Evolutionary conservation across 2,888 invertebrate genomes (phyloP), one percentile per base, ranked within the genome.

Genomic region (Phrixothrix hirtus): DNA sequence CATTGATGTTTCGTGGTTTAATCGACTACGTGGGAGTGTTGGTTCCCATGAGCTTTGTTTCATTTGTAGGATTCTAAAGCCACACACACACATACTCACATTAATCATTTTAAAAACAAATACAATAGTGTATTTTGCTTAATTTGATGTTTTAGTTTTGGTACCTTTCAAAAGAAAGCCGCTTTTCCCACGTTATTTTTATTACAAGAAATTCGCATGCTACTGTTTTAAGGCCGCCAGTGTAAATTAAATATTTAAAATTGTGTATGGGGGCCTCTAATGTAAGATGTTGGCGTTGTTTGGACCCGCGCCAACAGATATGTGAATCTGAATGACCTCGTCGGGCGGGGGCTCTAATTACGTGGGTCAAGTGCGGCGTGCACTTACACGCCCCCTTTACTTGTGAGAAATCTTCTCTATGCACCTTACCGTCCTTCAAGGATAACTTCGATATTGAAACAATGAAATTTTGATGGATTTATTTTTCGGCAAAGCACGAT

Each of bases 331-430:
- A 55, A 54, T 65, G 66, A 68, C 68, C 68, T 65, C 61, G 58
- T 58, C 59, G 63, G 61, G 60, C 53, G 65, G 67, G 63, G 68
- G 71, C 70, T 66, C 71, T 71, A 71, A 71, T 71, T 71, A 71
- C 66, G 66, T 34, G 67, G 71, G 71, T 71, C 71, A 71, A 70
- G 66, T 67, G 66, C 69, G 64, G 66, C 71, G 70, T 71, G 71
- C 66, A 61, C 59, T 60, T 64, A 62, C 70, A 69, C 71, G 71
- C 71, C 71, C 21, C 65, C 66, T 65, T 64, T 61, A 52, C 63
- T 63, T 70, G 69, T 71, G 71, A 71, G 71, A 71, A 67, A 63
- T 61, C 49, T 49, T 51, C 53, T 59, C 57, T 55, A 54, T 63
- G 64, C 64, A 63, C 66, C 63, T 64, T 69, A 66, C 67, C 65